Evolutionary conservation across 2,113 vertebrate species (phyloP).

Genomic region (Epinephelus moara): DNA sequence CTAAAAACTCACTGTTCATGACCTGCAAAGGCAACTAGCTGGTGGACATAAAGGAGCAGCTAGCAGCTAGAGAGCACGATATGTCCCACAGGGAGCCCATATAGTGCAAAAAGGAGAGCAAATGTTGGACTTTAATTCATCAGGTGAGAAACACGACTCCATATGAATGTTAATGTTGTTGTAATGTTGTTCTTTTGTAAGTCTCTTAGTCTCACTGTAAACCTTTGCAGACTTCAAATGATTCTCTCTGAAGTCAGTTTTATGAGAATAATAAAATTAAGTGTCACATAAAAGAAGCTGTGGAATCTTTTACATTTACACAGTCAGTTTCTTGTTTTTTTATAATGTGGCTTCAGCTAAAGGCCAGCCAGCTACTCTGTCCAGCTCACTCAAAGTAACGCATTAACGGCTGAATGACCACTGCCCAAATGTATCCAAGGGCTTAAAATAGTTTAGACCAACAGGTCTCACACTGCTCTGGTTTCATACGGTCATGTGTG

Average conservation of each 20-base stretch:
- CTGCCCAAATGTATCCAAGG: background rate
- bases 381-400: background rate
- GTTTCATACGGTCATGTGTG: constrained; percentile 12
- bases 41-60: background rate
- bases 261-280: background rate
- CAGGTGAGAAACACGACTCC: background rate
- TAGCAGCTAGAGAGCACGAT: background rate
- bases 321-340: background rate
- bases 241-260: background rate
- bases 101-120: background rate
- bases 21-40: background rate
- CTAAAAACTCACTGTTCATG: too few species aligned
- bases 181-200: background rate
- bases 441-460: constrained; percentile 27
- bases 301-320: background rate
- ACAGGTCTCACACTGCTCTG: constrained; percentile 27
- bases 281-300: background rate
- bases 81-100: too few species aligned
- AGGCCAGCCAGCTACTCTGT: background rate
- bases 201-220: background rate
- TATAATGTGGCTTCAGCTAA: background rate
- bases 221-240: background rate
- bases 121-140: background rate
- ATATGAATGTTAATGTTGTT: background rate
- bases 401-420: background rate